phyloP scores from a whole-genome alignment of 2,888 invertebrate genomes.

The Adelognathus sp. region DNA sequence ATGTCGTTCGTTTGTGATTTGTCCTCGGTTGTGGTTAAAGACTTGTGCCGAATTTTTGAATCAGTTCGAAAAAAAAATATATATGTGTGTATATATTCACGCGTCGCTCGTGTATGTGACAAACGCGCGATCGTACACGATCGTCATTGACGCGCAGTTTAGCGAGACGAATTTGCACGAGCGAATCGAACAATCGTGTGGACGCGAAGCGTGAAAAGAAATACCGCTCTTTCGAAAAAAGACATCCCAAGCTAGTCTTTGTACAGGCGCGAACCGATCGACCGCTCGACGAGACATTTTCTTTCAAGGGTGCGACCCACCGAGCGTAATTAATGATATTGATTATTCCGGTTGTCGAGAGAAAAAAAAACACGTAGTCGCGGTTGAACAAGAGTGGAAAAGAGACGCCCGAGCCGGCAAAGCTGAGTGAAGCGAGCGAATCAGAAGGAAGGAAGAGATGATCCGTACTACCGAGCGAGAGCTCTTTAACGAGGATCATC shows the following conservation, averaged over 20 bases:
- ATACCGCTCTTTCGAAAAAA: too few species aligned
- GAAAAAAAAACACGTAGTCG: too few species aligned
- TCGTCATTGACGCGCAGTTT: not conserved
- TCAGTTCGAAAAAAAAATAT: not conserved
- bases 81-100: too few species aligned
- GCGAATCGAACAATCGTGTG: not conserved
- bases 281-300: too few species aligned
- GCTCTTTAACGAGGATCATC: conserved; percentile 73
- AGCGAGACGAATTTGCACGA: not conserved
- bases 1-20: not conserved
- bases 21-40: not conserved
- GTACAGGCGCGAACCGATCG: too few species aligned
- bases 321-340: too few species aligned
- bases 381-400: too few species aligned
- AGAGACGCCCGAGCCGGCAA: too few species aligned
- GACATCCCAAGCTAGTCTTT: too few species aligned
- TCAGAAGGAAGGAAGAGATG: conserved; percentile 38
- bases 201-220: conserved; percentile 37
- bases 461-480: conserved; percentile 59
- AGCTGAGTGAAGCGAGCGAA: conserved; percentile 27
- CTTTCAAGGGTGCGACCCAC: too few species aligned
- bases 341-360: too few species aligned
- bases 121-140: not conserved
- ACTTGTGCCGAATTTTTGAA: not conserved
- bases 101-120: not conserved